Evolutionary conservation across 2,113 vertebrate species (phyloP), one percentile per base, ranked within the genome.

Genomic region (Benitochromis conjunctus): DNA sequence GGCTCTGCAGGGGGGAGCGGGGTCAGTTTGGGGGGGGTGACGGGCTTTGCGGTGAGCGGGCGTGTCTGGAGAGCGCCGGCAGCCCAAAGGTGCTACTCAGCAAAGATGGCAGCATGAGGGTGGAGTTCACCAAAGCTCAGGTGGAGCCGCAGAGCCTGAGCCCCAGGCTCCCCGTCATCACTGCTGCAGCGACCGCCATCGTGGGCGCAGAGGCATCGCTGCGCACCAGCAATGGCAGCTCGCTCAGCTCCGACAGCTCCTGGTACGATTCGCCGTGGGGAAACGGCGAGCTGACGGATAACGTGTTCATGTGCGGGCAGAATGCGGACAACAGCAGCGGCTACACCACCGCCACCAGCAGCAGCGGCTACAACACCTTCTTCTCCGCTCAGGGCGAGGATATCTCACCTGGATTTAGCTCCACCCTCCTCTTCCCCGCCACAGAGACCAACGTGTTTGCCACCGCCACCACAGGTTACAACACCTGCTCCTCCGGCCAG

Each of bases 211-310:
- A 96, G 71, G 93, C 95, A 6, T 94, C 92, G 41, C 96, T 96
- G 48, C 96, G 96, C 62, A 98, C 97, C 82, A 99, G 98, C 89
- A 98, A 98, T 89, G 97, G 98, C 69, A 98, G 98, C 92, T 98
- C 97, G 0, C 94, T 98, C 51, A 99, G 98, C 92, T 99, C 98
- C 0, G 98, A 98, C 81, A 97, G 97, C 6, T 99, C 98, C 18
- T 99, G 98, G 98, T 98, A 98, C 76, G 98, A 99, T 90, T 97
- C 96, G 1, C 97, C 98, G 0, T 98, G 98, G 98, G 97, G 98
- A 55, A 93, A 93, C n/a, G 95, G 94, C 3, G 97, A 97, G 81
- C 91, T 95, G 66, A 56, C 91, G 2, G 97, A 98, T 66, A 96
- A 94, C 9, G 92, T 96, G 0, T 97, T 96, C 76, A 84, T 96